Percentiles rank a stretch among this genome's conserved stretches.
Evolutionary conservation across 2,888 invertebrate genomes (phyloP).

Genomic region (Epicampocera succincta): DNA sequence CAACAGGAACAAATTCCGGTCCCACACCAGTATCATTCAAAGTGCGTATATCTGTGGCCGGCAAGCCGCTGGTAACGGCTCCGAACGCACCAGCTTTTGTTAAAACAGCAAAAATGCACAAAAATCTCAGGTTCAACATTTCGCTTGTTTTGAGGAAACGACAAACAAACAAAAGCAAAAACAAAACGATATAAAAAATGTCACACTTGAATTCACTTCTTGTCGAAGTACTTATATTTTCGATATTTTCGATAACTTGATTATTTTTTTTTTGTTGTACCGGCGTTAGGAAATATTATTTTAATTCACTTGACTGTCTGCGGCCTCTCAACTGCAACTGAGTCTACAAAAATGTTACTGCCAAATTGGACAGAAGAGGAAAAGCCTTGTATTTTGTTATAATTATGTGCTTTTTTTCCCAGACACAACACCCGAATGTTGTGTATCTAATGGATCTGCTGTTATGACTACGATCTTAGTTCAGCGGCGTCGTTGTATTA

Average conservation of each 20-base stretch:
- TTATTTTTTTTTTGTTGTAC: too few relatives aligned
- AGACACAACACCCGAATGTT: conserved; percentile 54
- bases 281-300: too few relatives aligned
- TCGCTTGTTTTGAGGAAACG: too few relatives aligned
- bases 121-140: conserved; percentile 64
- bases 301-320: conserved; percentile 1
- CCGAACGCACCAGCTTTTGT: conserved; percentile 50
- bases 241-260: too few relatives aligned
- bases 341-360: conserved; percentile 38
- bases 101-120: conserved; percentile 27
- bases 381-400: not conserved
- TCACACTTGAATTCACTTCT: conserved; percentile 8
- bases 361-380: conserved; percentile 18
- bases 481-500: conserved; percentile 71
- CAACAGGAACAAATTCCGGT: conserved; percentile 71
- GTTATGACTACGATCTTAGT: conserved; percentile 68
- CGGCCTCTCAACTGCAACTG: conserved; percentile 34
- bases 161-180: not conserved
- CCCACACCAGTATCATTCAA: conserved; percentile 74
- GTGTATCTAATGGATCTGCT: conserved; percentile 66
- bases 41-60: conserved; percentile 75
- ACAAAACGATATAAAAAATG: conserved; percentile 46
- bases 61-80: conserved; percentile 67
- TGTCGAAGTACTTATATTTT: too few relatives aligned
- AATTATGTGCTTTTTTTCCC: conserved; percentile 11